phyloP scores from a whole-genome alignment of 2,888 invertebrate genomes.

The Cheilosia vulpina region DNA sequence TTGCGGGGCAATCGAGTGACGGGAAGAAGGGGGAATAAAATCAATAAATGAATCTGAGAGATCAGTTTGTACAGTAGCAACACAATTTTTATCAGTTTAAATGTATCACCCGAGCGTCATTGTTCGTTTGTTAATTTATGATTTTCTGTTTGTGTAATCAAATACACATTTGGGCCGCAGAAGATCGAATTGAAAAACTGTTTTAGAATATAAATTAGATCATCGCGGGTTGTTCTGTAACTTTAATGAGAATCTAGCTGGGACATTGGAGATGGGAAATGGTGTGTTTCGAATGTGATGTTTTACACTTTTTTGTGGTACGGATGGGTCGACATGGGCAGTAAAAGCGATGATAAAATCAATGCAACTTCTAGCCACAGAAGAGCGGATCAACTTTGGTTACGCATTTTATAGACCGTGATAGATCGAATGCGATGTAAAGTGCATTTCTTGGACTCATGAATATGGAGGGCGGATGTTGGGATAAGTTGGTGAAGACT shows the following conservation, averaged over 20 bases:
- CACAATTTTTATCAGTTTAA: slow-evolving; percentile 69
- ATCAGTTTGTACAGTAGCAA: slow-evolving; percentile 71
- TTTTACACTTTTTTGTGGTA: slow-evolving; percentile 44
- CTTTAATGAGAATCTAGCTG: slow-evolving; percentile 46
- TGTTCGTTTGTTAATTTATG: slow-evolving; percentile 67
- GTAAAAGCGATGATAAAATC: slow-evolving; percentile 62
- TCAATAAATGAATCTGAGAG: slow-evolving; percentile 66
- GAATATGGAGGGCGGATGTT: slow-evolving; percentile 48
- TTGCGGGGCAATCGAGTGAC: slow-evolving; percentile 63
- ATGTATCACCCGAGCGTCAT: slow-evolving; percentile 73
- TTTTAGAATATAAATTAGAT: slow-evolving; percentile 48
- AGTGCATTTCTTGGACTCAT: slow-evolving; percentile 48
- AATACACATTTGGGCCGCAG: slow-evolving; percentile 33
- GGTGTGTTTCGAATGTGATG: slow-evolving; percentile 44
- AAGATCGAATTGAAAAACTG: slow-evolving; percentile 7
- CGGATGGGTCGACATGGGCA: slow-evolving; percentile 52
- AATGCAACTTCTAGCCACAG: slow-evolving; percentile 46
- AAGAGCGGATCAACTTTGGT: slow-evolving; percentile 47
- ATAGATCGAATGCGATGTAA: slow-evolving; percentile 47
- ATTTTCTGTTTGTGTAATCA: slow-evolving; percentile 30
- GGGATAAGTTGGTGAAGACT: no score
- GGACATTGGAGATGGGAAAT: not conserved
- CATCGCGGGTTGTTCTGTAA: slow-evolving; percentile 29
- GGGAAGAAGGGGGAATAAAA: slow-evolving; percentile 7
- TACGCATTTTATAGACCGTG: slow-evolving; percentile 54